phyloP scores from a whole-genome alignment of 2,797 vertebrate genomes.

The Enteromius argenteus region DNA sequence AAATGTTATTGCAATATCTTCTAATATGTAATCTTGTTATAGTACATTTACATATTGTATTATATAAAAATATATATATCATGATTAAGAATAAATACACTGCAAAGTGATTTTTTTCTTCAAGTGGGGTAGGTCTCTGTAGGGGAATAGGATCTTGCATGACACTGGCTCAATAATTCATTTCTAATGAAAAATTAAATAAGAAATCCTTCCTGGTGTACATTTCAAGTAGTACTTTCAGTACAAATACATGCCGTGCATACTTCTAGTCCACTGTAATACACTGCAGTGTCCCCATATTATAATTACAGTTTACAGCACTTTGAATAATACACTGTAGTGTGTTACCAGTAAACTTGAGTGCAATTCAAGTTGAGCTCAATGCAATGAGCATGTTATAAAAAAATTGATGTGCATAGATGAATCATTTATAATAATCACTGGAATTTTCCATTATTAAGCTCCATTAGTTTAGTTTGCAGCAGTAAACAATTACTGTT shows the following conservation, averaged over 20 bases:
- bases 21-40: background rate
- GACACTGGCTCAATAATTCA: background rate
- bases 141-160: background rate
- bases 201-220: background rate
- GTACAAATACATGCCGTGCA: background rate
- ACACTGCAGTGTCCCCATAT: background rate
- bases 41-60: background rate
- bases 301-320: background rate
- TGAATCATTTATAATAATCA: background rate
- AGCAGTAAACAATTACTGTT: slow-evolving; percentile 12
- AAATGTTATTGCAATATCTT: background rate
- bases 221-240: background rate
- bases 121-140: background rate
- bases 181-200: slow-evolving; percentile 4
- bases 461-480: background rate
- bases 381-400: background rate
- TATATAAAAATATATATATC: background rate
- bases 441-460: background rate
- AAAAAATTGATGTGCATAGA: background rate
- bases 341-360: background rate
- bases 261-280: background rate
- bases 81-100: background rate
- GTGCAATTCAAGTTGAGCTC: slow-evolving; percentile 5
- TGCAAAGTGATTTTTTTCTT: slow-evolving; percentile 1
- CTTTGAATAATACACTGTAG: background rate